Conservation (phyloP, 1,140 invertebrate species). For the Sesamia nonagrioides region DNA sequence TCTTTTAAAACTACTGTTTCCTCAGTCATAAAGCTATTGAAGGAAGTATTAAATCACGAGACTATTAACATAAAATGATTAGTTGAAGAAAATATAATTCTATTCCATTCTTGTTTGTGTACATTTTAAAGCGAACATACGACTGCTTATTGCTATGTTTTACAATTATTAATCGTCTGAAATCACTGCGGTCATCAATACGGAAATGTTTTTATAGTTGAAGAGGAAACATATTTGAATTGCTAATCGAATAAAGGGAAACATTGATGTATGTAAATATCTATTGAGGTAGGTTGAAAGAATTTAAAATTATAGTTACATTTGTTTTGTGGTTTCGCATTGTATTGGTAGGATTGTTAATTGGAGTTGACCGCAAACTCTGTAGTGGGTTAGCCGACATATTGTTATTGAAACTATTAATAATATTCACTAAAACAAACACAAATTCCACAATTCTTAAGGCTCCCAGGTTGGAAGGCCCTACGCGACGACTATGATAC, state of each 20-base stretch:
- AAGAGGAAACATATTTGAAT: slow-evolving; percentile 47
- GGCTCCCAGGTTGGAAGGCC: too few relatives aligned
- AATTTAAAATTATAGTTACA: neutral
- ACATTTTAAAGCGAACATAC: slow-evolving; percentile 40
- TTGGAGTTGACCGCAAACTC: slow-evolving; percentile 2
- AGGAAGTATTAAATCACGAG: slow-evolving; percentile 33
- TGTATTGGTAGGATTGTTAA: neutral
- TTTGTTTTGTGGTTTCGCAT: neutral
- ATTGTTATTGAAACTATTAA: neutral
- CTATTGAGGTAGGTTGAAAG: slow-evolving; percentile 27
- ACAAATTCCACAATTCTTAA: too few relatives aligned
- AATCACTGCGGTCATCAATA: slow-evolving; percentile 34
- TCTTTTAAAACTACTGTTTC: slow-evolving; percentile 11
- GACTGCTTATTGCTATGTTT: slow-evolving; percentile 8
- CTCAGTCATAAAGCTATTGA: slow-evolving; percentile 14
- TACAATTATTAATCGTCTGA: slow-evolving; percentile 31
- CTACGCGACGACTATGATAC: too few relatives aligned
- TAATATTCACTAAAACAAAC: neutral
- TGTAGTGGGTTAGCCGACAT: neutral
- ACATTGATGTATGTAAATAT: slow-evolving; percentile 27
- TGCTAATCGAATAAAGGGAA: slow-evolving; percentile 29
- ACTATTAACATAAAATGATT: slow-evolving; percentile 42
- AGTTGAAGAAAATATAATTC: slow-evolving; percentile 43
- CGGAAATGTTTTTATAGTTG: slow-evolving; percentile 39
- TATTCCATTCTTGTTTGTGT: slow-evolving; percentile 30